Percentiles rank a stretch among this genome's conserved stretches.
These are phyloP conservation scores for Promerops cafer DNA, from an alignment of 2,113 vertebrate species.

Conservation along the genomic window DNA sequence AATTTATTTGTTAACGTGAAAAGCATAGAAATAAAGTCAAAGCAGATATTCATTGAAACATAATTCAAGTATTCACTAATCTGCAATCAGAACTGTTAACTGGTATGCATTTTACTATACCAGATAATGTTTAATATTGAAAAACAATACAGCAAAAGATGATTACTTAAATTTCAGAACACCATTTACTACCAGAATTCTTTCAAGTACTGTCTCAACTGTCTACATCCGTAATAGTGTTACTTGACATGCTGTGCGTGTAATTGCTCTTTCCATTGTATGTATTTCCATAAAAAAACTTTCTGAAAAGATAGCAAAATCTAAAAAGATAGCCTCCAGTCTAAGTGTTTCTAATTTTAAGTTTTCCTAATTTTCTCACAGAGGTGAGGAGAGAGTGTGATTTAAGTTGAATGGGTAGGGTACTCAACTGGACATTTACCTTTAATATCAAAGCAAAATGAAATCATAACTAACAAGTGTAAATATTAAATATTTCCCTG, in stretches of 20 bases:
- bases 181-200: neutral
- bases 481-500: conserved; percentile 33
- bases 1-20: neutral
- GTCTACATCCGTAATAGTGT: neutral
- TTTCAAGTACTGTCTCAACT: neutral
- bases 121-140: neutral
- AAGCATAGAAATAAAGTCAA: neutral
- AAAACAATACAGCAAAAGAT: neutral
- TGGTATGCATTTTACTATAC: neutral
- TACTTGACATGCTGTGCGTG: neutral
- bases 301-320: neutral
- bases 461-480: neutral
- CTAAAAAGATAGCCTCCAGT: neutral
- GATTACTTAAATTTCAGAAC: neutral
- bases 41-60: neutral
- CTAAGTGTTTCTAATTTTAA: neutral
- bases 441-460: neutral
- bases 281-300: neutral
- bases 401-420: neutral
- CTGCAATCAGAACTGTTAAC: neutral
- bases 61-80: neutral
- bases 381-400: neutral
- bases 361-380: neutral
- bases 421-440: neutral
- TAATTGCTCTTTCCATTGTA: neutral